phyloP scores from a whole-genome alignment of 2,113 vertebrate species.

The Anoura caudifer region DNA sequence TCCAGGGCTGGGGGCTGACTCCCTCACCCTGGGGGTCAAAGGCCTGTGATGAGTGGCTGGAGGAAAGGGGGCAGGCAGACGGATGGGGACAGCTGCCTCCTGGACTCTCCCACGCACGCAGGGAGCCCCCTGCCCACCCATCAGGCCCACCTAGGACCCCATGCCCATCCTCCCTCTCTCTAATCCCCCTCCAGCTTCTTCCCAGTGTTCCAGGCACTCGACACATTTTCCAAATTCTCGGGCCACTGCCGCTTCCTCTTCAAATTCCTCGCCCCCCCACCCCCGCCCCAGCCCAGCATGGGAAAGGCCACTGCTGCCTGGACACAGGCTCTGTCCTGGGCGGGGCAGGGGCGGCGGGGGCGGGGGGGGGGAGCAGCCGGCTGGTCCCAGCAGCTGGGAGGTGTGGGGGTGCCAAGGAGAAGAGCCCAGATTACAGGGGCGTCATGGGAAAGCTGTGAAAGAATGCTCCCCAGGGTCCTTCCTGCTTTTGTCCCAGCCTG shows the following conservation, averaged over 20 bases:
- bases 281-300: constrained; percentile 6
- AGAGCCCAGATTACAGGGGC: constrained; percentile 24
- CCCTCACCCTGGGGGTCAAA: background rate
- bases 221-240: constrained; percentile 63
- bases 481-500: background rate
- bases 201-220: constrained; percentile 16
- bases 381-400: constrained; percentile 51
- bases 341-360: background rate
- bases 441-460: constrained; percentile 64
- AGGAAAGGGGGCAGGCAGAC: background rate
- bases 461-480: background rate
- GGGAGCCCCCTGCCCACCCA: background rate
- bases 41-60: background rate
- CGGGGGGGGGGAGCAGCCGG: constrained; percentile 55
- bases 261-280: constrained; percentile 16
- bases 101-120: fast-evolving
- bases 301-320: constrained; percentile 9
- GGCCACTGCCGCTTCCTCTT: constrained; percentile 52
- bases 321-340: background rate
- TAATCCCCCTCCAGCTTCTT: constrained; percentile 34
- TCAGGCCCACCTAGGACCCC: constrained; percentile 17
- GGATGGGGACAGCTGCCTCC: constrained; percentile 48
- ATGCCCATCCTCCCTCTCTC: background rate
- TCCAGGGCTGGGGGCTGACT: background rate
- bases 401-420: constrained; percentile 44